Percentiles rank a stretch among this genome's conserved stretches.
Evolutionary conservation across 2,113 vertebrate species (phyloP).

Genomic region (Varanus salvator): DNA sequence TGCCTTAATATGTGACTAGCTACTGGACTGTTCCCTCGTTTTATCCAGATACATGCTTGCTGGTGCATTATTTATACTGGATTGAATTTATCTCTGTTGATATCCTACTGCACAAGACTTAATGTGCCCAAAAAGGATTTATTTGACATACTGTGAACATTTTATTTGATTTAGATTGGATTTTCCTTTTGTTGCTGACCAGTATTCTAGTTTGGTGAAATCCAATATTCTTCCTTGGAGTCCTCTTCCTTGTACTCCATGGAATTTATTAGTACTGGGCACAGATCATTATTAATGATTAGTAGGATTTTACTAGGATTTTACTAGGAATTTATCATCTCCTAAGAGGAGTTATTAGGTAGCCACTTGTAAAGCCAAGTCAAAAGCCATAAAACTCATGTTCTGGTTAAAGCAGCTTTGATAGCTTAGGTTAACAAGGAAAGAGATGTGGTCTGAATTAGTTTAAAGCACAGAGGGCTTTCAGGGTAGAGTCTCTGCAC

Average conservation of each 20-base stretch:
- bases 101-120: constrained; percentile 9
- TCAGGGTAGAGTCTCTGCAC: too few species aligned
- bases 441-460: neutral
- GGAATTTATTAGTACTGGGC: neutral
- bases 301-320: constrained; percentile 41
- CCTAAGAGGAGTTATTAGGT: constrained; percentile 26
- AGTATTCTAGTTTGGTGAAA: neutral
- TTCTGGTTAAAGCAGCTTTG: neutral
- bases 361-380: constrained; percentile 8
- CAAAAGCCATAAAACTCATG: neutral
- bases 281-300: constrained; percentile 25
- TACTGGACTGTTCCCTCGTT: too few species aligned
- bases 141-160: constrained; percentile 13
- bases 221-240: neutral
- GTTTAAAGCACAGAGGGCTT: neutral
- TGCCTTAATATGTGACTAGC: neutral
- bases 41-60: neutral
- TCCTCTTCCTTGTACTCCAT: constrained; percentile 3
- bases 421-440: neutral
- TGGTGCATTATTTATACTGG: neutral
- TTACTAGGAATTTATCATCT: constrained; percentile 20
- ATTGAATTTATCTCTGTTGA: neutral
- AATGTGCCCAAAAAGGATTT: constrained; percentile 16
- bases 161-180: constrained; percentile 11
- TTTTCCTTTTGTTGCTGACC: constrained; percentile 32